Conservation (phyloP, 2,797 vertebrate genomes). For the Balearica regulorum region DNA sequence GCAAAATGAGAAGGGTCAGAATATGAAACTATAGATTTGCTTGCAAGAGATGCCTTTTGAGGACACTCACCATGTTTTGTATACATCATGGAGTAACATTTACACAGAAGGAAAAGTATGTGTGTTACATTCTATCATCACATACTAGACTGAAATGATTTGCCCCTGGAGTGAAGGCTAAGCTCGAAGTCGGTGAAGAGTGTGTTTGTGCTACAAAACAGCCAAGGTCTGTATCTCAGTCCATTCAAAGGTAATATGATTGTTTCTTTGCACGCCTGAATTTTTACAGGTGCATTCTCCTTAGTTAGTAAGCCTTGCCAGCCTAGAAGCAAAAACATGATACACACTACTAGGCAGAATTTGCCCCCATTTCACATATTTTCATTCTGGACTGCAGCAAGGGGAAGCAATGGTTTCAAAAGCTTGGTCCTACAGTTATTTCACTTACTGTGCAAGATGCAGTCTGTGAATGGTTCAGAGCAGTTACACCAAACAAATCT, state of each 20-base stretch:
- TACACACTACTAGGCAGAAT: background rate
- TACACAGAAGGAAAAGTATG: background rate
- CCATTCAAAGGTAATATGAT: background rate
- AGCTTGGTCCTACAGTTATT: background rate
- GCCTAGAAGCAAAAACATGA: background rate
- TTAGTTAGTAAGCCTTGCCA: background rate
- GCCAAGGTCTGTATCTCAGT: background rate
- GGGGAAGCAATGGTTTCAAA: background rate
- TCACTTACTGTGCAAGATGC: background rate
- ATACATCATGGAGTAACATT: background rate
- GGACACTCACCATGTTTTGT: background rate
- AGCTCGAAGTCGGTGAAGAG: background rate
- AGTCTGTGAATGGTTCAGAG: background rate
- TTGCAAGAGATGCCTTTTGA: background rate
- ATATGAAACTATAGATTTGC: background rate
- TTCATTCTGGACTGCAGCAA: background rate
- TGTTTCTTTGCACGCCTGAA: background rate
- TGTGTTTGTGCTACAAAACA: background rate
- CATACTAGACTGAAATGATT: background rate
- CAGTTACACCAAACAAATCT: conserved; percentile 13
- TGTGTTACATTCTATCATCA: background rate
- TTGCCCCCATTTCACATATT: background rate
- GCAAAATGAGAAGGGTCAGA: background rate
- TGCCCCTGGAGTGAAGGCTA: background rate
- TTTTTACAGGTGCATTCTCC: background rate